Evolutionary conservation across 2,113 vertebrate species (phyloP), one percentile per base, ranked within the genome.

Genomic region (Aptenodytes patagonicus): DNA sequence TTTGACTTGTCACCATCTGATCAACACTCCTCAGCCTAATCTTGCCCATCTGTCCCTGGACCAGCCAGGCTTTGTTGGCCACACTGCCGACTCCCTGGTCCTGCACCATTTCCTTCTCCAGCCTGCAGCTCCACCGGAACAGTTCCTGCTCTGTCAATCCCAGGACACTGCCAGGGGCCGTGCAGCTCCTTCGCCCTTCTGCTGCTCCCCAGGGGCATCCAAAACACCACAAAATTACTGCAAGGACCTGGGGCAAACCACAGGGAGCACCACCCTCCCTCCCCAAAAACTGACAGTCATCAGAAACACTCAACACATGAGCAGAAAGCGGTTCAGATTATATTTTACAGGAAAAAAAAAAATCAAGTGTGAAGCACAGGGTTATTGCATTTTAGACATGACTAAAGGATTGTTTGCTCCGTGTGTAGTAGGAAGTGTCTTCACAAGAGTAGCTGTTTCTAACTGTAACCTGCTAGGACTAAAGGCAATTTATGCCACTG

Each of bases 81-180:
- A 9, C 4, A 0, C n/a, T 31, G 36, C 82, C 10, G 0, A 18
- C 32, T 25, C 57, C 19, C 32, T 3, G 1, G 38, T 54, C 58
- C 32, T 36, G 46, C 38, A 28, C 16, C 25, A 6, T 84, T 44
- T 29, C 68, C 42, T 57, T 46, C 51, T 46, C 36, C 42, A 71
- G 66, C 22, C 29, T 21, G 55, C 55, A 61, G 55, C 31, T 60
- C 54, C n/a, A 18, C 64, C 2, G 0, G 68, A 18, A 44, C 2
- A 24, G 15, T 15, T 31, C 26, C 64, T 1, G 0, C 34, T 66
- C 40, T 5, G 1, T 14, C 5, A 2, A 29, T 55, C 32, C 38
- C 49, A 1, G 2, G 44, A 40, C 22, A 5, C 21, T 60, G n/a
- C 22, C 11, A 13, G 40, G 36, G 42, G 22, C 66, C 9, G 0